phyloP scores from a whole-genome alignment of 2,113 vertebrate genomes.

The Zosterops japonicus region DNA sequence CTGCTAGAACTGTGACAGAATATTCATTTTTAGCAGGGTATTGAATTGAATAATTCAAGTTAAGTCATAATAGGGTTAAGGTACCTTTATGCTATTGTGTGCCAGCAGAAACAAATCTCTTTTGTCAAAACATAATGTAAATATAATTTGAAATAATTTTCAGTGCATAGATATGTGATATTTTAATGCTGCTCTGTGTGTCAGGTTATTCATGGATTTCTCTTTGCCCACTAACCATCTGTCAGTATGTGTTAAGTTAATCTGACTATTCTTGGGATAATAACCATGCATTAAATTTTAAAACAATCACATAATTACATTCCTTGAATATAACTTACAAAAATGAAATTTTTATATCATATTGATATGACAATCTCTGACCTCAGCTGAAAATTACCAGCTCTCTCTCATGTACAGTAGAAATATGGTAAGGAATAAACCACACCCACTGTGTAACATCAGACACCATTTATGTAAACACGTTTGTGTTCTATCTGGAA shows the following conservation, averaged over 20 bases:
- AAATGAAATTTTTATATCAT: conserved; percentile 64
- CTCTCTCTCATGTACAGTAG: conserved; percentile 29
- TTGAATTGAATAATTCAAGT: no score
- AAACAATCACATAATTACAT: not conserved
- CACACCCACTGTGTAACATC: not conserved
- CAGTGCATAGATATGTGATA: no score
- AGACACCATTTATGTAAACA: not conserved
- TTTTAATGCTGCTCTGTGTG: not conserved
- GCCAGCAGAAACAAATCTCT: no score
- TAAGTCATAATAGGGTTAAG: no score
- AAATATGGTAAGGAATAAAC: not conserved
- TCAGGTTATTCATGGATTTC: conserved; percentile 7
- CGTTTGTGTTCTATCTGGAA: conserved; percentile 4
- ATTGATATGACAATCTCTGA: conserved; percentile 69
- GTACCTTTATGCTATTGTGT: no score
- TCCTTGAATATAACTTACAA: not conserved
- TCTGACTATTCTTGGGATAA: not conserved
- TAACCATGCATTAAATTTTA: not conserved
- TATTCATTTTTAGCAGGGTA: no score
- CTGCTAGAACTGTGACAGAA: not conserved
- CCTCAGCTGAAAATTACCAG: conserved; percentile 57
- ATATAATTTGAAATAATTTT: no score
- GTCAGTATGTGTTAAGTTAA: not conserved
- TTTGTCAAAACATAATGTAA: no score
- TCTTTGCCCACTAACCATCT: conserved; percentile 44